phyloP scores from a whole-genome alignment of 53 echinoderm and acorn worm genomes.

The Patiria pectinifera region DNA sequence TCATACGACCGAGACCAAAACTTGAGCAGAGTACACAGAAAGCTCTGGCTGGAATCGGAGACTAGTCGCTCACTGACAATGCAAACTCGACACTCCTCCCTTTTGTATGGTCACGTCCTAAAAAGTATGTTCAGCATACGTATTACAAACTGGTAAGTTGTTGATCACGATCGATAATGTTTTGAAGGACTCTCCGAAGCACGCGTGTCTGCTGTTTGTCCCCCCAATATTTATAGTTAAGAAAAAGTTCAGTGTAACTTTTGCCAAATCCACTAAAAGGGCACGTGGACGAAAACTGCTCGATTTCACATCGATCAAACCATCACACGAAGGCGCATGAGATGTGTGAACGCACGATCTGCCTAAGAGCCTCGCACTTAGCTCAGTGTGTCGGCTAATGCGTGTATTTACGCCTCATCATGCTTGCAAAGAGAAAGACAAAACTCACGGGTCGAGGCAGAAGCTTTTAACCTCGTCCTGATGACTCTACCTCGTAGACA shows the following conservation, averaged over 20 bases:
- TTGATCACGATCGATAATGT: background rate
- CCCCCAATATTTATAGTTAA: background rate
- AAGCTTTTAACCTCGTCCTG: background rate
- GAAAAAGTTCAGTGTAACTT: background rate
- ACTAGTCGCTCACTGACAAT: background rate
- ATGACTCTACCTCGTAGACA: background rate
- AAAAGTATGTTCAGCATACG: background rate
- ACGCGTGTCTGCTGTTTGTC: background rate
- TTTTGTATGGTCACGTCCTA: background rate
- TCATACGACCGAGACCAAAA: background rate
- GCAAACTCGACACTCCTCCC: background rate
- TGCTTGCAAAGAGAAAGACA: background rate
- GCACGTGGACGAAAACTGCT: background rate
- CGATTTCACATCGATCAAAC: background rate
- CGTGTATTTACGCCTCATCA: conserved; percentile 2
- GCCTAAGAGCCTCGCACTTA: background rate
- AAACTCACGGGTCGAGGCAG: background rate
- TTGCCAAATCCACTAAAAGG: background rate
- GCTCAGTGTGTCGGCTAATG: background rate
- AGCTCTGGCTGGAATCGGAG: background rate
- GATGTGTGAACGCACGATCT: background rate
- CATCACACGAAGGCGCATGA: background rate
- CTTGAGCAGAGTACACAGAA: background rate
- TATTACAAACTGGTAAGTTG: background rate
- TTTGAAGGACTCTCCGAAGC: background rate